Base-by-base conservation (phyloP, 2,888 invertebrate genomes). In the Mesorhabditis belari region DNA sequence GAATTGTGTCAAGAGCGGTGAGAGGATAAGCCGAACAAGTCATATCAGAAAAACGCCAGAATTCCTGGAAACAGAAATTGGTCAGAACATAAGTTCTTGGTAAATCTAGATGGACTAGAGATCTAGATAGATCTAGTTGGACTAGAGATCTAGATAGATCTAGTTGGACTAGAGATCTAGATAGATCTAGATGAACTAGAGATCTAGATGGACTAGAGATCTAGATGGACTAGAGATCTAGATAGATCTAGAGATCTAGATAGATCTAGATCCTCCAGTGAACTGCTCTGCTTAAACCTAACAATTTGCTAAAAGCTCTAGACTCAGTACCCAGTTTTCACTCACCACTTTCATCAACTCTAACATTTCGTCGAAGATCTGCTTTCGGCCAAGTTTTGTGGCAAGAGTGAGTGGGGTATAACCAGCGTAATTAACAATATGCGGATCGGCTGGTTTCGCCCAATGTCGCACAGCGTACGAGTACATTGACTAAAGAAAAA, bases 31-130 rank as follows among this genome's bases (percentile, higher is more conserved):
- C 94, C 0, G 95, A 94, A 83, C 96, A 98, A 9, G 93, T 94
- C 74, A 96, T 94, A 81, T 96, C 96, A 80, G 94, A 94, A 84
- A 95, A 98, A 57, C 95, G 86, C 98, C 98, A 98, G 84, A 96
- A 93, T 83, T 95, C 96, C 81, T 91, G 86, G 17, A 90, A n/a
- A 2, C n/a, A n/a, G n/a, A n/a, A n/a, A n/a, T n/a, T n/a, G n/a
- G n/a, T n/a, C n/a, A n/a, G n/a, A n/a, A n/a, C n/a, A n/a, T n/a
- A n/a, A n/a, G n/a, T n/a, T n/a, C n/a, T n/a, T n/a, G n/a, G n/a
- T n/a, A n/a, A n/a, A n/a, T n/a, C n/a, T n/a, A n/a, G n/a, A n/a
- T n/a, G n/a, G n/a, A n/a, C n/a, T n/a, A n/a, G n/a, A n/a, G n/a
- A n/a, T n/a, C n/a, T n/a, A n/a, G n/a, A 17, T 35, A 17, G 12